Conservation (phyloP, 1,140 invertebrate genomes). For the Marisa cornuarietis region DNA sequence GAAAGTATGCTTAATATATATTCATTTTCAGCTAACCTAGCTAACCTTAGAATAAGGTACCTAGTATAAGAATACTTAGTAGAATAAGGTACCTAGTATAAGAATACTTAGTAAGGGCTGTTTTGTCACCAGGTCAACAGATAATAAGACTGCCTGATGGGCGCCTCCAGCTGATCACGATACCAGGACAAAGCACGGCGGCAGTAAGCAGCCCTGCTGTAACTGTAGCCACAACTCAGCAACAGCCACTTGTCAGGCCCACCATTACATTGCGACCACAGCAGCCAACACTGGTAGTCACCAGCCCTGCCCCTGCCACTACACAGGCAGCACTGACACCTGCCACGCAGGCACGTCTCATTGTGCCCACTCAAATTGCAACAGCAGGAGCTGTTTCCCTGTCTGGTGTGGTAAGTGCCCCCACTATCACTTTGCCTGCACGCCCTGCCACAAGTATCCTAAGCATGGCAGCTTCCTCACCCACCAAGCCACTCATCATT, state of each 20-base stretch:
- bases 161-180: constrained; percentile 86
- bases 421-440: constrained; percentile 22
- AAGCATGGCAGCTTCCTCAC: constrained; percentile 8
- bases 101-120: too few species aligned
- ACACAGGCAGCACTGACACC: constrained; percentile 22
- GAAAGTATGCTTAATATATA: too few species aligned
- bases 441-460: constrained; percentile 23
- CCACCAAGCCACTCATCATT: constrained; percentile 20
- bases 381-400: constrained; percentile 1
- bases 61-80: too few species aligned
- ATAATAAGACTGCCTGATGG: constrained; percentile 92
- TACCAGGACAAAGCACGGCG: constrained; percentile 50
- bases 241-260: constrained; percentile 22
- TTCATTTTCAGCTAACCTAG: too few species aligned
- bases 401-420: not conserved
- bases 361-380: constrained; percentile 26
- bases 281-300: constrained; percentile 37
- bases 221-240: constrained; percentile 36
- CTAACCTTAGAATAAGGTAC: too few species aligned
- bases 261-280: constrained; percentile 30
- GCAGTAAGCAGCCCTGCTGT: constrained; percentile 48
- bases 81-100: too few species aligned
- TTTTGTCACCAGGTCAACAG: constrained; percentile 77
- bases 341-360: constrained; percentile 26
- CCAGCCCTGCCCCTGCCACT: constrained; percentile 26